Evolutionary conservation across 2,113 vertebrate genomes (phyloP), one percentile per base, ranked within the genome.

Genomic region (Neoarius graeffei): DNA sequence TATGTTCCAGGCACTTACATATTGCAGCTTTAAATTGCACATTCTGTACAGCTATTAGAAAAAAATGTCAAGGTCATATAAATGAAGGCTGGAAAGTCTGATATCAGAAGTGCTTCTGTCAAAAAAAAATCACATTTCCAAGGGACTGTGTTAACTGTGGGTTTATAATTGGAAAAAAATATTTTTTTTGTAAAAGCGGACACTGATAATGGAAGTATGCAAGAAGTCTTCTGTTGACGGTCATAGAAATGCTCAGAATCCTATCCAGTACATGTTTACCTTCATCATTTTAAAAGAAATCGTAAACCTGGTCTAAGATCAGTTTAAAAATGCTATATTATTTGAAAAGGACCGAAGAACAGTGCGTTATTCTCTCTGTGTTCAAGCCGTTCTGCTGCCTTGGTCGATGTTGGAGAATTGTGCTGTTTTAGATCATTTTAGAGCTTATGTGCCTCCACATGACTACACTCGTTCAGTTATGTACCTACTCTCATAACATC

Each of bases 381-480:
- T 56, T 80, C 59, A 73, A 54, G 77, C 67, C n/a, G 88, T 90
- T 79, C 83, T 85, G 81, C 85, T 89, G 89, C 66, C 89, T 89
- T 91, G 83, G 56, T 88, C 48, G 56, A 87, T 6, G 52, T 87
- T 50, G 83, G 73, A 90, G 30, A 85, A 81, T 71, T 52, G 84
- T 85, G 81, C 56, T 60, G 88, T 90, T 89, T 74, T 90, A 87
- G 88, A 67, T 90, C 64, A 73, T 86, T 76, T 83, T 88, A 89
- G 83, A 89, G 86, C 84, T 92, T 42, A 90, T 64, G 93, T 94
- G 94, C 93, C 93, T 94, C 89, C 89, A 81, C 79, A 66, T 87
- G 27, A 86, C 80, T 73, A 85, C 62, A 23, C 59, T 86, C 48
- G 35, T 48, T 85, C 87, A 15, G 52, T 85, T 86, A 27, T 82